Conservation (phyloP, 2,797 vertebrate genomes). For the Brachyalestes nurse region DNA sequence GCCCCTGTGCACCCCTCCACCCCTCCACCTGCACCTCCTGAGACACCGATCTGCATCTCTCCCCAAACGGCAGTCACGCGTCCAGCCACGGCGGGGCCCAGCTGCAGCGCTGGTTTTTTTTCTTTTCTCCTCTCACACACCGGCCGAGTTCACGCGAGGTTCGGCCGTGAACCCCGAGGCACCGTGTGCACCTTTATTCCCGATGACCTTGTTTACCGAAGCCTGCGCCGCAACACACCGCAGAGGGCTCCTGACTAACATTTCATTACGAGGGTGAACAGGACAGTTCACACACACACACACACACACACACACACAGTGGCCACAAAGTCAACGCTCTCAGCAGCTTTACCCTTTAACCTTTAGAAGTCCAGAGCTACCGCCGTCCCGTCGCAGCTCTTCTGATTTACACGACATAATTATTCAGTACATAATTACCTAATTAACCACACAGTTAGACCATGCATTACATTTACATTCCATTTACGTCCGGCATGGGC, state of each 20-base stretch:
- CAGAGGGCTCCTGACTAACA: conserved; percentile 70
- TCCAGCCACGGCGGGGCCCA: neutral
- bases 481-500: no score
- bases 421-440: neutral
- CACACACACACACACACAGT: neutral
- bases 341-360: neutral
- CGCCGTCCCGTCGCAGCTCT: neutral
- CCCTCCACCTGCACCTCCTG: neutral
- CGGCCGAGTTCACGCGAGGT: conserved; percentile 62
- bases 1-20: neutral
- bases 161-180: conserved; percentile 65
- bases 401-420: neutral
- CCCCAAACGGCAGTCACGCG: neutral
- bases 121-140: neutral
- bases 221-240: conserved; percentile 63
- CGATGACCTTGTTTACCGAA: conserved; percentile 83
- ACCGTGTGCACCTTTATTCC: conserved; percentile 79
- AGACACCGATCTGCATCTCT: neutral
- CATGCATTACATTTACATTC: no score
- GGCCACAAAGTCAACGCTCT: neutral
- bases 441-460: no score
- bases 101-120: conserved; percentile 23
- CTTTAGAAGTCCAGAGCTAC: neutral
- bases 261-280: conserved; percentile 69
- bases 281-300: conserved; percentile 25